Percentiles rank a stretch among this genome's conserved stretches.
Evolutionary conservation across 2,113 vertebrate species (phyloP).

Genomic region (Bos javanicus): DNA sequence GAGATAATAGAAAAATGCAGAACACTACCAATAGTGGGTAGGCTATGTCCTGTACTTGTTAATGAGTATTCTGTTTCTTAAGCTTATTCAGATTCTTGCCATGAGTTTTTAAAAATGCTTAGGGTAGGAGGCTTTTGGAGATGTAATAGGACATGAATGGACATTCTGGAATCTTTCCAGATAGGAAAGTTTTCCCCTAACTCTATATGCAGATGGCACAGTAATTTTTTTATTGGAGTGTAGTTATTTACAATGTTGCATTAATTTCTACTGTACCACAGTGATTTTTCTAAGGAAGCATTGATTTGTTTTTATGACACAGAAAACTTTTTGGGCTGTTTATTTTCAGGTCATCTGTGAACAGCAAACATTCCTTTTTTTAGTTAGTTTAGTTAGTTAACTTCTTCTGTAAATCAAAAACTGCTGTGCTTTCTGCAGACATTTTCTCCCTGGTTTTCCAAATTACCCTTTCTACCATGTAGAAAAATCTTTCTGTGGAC

Average conservation of each 20-base stretch:
- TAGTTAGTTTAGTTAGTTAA: neutral
- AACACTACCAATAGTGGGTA: neutral
- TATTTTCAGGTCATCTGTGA: constrained; percentile 26
- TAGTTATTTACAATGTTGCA: neutral
- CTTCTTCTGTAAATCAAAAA: constrained; percentile 38
- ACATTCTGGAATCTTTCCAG: neutral
- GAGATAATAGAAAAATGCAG: neutral
- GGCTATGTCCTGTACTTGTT: neutral
- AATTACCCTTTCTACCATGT: neutral
- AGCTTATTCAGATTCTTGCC: neutral
- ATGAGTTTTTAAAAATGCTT: neutral
- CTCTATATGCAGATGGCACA: neutral
- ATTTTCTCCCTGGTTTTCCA: constrained; percentile 33
- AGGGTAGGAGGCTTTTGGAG: neutral
- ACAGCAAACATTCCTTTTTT: neutral
- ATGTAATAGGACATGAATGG: neutral
- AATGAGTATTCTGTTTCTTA: neutral
- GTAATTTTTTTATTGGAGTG: neutral
- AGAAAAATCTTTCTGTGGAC: constrained; percentile 11
- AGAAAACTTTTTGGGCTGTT: constrained; percentile 3
- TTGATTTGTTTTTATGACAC: constrained; percentile 6
- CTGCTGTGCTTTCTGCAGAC: neutral
- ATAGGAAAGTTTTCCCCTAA: neutral
- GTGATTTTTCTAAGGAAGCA: constrained; percentile 21
- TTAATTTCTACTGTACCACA: neutral